Percentiles rank a stretch among this genome's conserved stretches.
These are phyloP conservation scores for Tricholaema leucomelas DNA, from an alignment of 2,113 vertebrate species.

Conservation along the genomic window DNA sequence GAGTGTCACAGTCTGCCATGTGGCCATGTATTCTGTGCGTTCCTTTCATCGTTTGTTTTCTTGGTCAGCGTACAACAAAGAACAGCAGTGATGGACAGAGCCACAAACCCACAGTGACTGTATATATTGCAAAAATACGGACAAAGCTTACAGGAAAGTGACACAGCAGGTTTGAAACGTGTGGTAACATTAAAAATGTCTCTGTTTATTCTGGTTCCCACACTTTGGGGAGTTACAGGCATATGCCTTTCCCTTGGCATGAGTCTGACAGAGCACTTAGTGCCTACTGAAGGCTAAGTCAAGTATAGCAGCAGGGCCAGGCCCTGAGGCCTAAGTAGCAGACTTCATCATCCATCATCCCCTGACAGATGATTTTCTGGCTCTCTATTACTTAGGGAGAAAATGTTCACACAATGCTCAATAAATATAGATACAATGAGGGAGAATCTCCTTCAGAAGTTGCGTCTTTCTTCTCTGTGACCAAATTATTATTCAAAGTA, in stretches of 20 bases:
- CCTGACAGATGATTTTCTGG: slow-evolving; percentile 65
- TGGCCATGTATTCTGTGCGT: slow-evolving; percentile 7
- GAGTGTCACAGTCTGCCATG: neutral
- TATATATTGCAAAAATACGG: neutral
- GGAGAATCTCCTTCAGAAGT: neutral
- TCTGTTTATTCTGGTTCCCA: slow-evolving; percentile 76
- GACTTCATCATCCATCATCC: slow-evolving; percentile 74
- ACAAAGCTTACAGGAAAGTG: slow-evolving; percentile 64
- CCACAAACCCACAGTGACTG: slow-evolving; percentile 62
- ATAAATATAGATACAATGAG: neutral
- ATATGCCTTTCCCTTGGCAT: slow-evolving; percentile 80
- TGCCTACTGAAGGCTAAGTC: slow-evolving; percentile 74
- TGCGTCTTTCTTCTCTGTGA: neutral
- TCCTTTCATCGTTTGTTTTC: slow-evolving; percentile 59
- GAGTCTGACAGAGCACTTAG: slow-evolving; percentile 83
- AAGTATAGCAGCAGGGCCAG: slow-evolving; percentile 73
- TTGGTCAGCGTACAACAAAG: slow-evolving; percentile 37
- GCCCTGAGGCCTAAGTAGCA: slow-evolving; percentile 74
- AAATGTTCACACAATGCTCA: neutral
- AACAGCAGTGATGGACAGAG: slow-evolving; percentile 28
- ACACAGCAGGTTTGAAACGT: slow-evolving; percentile 50
- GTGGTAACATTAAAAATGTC: slow-evolving; percentile 74
- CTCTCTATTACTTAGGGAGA: neutral
- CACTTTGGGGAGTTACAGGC: slow-evolving; percentile 79
- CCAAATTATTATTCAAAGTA: neutral